Conservation (phyloP, 2,797 vertebrate species). For the Anabacerthia variegaticeps region DNA sequence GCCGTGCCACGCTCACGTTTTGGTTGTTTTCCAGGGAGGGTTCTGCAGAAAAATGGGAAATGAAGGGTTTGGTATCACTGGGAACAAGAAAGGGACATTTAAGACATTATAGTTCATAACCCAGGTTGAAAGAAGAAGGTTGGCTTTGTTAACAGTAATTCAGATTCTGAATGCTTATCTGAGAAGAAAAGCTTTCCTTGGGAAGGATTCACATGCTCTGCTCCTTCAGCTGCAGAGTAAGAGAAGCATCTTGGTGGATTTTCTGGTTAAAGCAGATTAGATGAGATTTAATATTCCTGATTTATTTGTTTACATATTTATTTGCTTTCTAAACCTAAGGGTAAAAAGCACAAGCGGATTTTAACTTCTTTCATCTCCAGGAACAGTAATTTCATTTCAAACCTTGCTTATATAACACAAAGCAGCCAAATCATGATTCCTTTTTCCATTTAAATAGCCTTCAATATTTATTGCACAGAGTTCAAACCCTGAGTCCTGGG, state of each 20-base stretch:
- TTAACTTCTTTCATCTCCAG: conserved; percentile 45
- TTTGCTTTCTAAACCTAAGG: conserved; percentile 57
- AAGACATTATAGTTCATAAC: neutral
- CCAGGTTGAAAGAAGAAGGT: neutral
- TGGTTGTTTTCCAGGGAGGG: neutral
- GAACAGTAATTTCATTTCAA: conserved; percentile 45
- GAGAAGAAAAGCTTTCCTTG: neutral
- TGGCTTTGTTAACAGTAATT: neutral
- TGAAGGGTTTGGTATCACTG: fast-evolving
- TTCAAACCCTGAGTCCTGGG: neutral
- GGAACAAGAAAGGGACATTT: neutral
- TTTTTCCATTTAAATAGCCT: conserved; percentile 4
- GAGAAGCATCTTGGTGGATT: neutral
- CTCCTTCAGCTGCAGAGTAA: conserved; percentile 6
- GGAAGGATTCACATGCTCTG: fast-evolving
- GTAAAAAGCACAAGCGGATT: conserved; percentile 13
- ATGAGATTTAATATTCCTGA: conserved; percentile 60
- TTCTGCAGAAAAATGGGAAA: neutral
- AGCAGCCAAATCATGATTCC: neutral
- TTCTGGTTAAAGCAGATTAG: conserved; percentile 49
- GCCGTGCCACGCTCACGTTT: fast-evolving
- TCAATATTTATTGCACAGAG: neutral
- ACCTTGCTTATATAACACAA: conserved; percentile 8
- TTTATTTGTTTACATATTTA: conserved; percentile 65
- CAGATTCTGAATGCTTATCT: neutral